These are phyloP conservation scores for Phyllotis vaccarum DNA, from an alignment of 2,797 vertebrate genomes.

Conservation along the genomic window DNA sequence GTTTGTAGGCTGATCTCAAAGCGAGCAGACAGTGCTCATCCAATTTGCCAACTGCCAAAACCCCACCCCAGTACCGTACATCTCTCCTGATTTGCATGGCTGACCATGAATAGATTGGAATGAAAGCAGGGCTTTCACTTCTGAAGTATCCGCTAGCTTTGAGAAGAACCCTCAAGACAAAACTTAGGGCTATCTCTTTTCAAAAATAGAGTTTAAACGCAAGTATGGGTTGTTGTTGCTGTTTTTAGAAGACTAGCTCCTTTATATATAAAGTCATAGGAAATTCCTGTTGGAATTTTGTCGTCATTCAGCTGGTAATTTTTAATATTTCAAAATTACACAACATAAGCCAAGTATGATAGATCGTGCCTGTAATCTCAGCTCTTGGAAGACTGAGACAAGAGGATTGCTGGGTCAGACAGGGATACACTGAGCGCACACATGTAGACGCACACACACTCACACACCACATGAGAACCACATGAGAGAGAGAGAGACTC, in stretches of 20 bases:
- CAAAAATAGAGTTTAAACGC: conserved; percentile 47
- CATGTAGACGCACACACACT: too few species aligned
- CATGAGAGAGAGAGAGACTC: neutral
- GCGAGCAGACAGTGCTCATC: neutral
- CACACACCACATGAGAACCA: too few species aligned
- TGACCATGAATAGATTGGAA: neutral
- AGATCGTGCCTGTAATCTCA: neutral
- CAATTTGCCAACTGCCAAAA: conserved; percentile 22
- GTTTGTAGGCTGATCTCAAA: conserved; percentile 68
- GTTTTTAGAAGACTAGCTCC: conserved; percentile 7
- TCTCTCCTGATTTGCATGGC: conserved; percentile 27
- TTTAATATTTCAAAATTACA: conserved; percentile 49
- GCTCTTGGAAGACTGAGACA: neutral
- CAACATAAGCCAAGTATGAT: neutral
- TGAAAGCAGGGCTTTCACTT: neutral
- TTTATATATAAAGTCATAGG: conserved; percentile 35
- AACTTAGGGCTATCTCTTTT: neutral
- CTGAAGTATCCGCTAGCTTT: neutral
- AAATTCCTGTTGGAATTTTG: conserved; percentile 35
- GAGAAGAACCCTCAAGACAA: conserved; percentile 47
- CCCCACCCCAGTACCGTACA: neutral
- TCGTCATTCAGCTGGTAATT: conserved; percentile 49
- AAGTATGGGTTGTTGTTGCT: neutral
- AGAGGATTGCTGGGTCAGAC: neutral
- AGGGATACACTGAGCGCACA: too few species aligned